phyloP scores from a whole-genome alignment of 2,797 vertebrate species.

The Gila robusta region DNA sequence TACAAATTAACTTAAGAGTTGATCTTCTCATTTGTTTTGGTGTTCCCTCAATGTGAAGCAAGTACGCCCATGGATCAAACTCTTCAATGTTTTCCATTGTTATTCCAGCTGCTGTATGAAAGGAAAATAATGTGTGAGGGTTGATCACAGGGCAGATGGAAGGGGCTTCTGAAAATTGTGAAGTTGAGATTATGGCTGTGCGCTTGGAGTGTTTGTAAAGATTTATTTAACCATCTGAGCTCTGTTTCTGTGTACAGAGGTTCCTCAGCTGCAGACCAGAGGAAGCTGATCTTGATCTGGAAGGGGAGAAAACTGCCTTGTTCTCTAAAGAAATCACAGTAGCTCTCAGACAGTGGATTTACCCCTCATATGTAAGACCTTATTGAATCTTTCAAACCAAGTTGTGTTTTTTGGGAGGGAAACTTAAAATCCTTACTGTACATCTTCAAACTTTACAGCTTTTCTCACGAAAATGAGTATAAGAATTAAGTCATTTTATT shows the following conservation, averaged over 20 bases:
- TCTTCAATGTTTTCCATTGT: constrained; percentile 20
- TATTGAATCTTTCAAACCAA: neutral
- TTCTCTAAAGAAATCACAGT: constrained; percentile 81
- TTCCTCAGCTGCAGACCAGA: constrained; percentile 83
- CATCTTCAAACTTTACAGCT: neutral
- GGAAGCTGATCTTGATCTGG: constrained; percentile 82
- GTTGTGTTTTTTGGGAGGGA: neutral
- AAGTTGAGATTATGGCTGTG: constrained; percentile 4
- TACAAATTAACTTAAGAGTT: neutral
- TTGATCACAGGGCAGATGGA: constrained; percentile 33
- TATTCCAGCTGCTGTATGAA: constrained; percentile 34
- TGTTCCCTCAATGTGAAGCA: neutral
- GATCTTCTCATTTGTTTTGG: constrained; percentile 17
- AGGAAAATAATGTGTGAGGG: neutral
- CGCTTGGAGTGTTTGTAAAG: neutral
- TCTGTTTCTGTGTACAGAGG: constrained; percentile 69
- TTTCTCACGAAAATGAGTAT: neutral
- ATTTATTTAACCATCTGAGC: constrained; percentile 10
- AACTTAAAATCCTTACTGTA: neutral
- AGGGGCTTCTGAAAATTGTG: neutral
- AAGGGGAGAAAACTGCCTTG: constrained; percentile 74
- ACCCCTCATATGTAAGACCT: constrained; percentile 89
- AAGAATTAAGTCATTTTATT: neutral
- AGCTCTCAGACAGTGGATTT: constrained; percentile 79
- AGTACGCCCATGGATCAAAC: neutral